Conservation (phyloP, 2,888 invertebrate genomes). For the Unio pictorum region DNA sequence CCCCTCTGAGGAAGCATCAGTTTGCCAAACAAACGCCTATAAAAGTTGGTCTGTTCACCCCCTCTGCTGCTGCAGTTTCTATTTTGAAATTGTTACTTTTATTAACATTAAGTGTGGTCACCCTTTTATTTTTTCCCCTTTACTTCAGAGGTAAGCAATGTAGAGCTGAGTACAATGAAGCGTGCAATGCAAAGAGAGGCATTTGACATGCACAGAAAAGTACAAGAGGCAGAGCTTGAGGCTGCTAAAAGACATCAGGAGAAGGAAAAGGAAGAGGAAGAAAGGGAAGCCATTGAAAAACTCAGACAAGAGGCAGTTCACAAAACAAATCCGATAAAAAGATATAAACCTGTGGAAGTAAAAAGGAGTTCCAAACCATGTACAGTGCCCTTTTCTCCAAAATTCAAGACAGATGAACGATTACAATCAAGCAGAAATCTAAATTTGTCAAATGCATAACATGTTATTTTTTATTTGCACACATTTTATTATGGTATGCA, state of each 20-base stretch:
- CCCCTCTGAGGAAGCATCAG: too few relatives aligned
- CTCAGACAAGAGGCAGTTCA: slow-evolving; percentile 60
- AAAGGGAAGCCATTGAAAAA: slow-evolving; percentile 52
- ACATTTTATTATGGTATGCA: too few relatives aligned
- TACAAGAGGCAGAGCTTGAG: slow-evolving; percentile 74
- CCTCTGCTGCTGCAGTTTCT: too few relatives aligned
- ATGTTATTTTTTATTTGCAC: too few relatives aligned
- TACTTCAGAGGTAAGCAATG: slow-evolving; percentile 72
- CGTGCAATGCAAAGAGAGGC: slow-evolving; percentile 73
- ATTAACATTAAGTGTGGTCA: background rate
- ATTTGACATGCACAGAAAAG: slow-evolving; percentile 58
- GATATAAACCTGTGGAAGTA: slow-evolving; percentile 57
- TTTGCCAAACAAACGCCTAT: too few relatives aligned
- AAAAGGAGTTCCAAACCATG: slow-evolving; percentile 69
- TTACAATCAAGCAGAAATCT: slow-evolving; percentile 20
- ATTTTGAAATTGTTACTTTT: background rate
- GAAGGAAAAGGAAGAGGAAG: slow-evolving; percentile 50
- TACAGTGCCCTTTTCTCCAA: slow-evolving; percentile 76
- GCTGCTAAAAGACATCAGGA: slow-evolving; percentile 69
- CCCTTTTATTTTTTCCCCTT: slow-evolving; percentile 10
- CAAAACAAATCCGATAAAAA: slow-evolving; percentile 62
- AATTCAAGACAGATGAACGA: slow-evolving; percentile 74
- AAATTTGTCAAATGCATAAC: too few relatives aligned
- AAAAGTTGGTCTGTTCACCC: too few relatives aligned
- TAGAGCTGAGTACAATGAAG: slow-evolving; percentile 79